These are phyloP conservation scores for Ranitomeya variabilis DNA, from an alignment of 2,113 vertebrate species.

Conservation along the genomic window DNA sequence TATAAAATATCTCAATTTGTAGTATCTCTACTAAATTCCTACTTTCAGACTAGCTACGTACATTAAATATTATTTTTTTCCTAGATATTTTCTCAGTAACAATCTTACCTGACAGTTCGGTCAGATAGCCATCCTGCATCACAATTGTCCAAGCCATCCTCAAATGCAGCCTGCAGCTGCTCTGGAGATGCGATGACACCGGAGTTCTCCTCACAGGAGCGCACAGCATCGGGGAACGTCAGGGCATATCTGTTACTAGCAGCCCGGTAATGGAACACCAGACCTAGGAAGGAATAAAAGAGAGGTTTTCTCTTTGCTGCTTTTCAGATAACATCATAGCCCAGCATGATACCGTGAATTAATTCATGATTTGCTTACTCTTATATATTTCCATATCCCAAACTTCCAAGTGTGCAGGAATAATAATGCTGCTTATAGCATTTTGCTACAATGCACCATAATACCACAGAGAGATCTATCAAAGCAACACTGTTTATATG, in stretches of 20 bases:
- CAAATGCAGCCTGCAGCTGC: conserved; percentile 90
- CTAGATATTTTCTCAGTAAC: background rate
- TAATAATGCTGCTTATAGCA: conserved; percentile 6
- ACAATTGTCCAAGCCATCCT: conserved; percentile 95
- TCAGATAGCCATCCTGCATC: conserved; percentile 95
- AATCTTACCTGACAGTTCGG: conserved; percentile 84
- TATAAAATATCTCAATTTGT: too few species aligned
- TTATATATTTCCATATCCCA: background rate
- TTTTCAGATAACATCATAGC: background rate
- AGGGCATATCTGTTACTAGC: conserved; percentile 85
- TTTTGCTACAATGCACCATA: background rate
- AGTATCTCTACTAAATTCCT: too few species aligned
- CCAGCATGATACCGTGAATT: background rate
- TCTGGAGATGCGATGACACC: conserved; percentile 80
- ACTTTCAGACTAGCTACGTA: too few species aligned
- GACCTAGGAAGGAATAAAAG: conserved; percentile 71
- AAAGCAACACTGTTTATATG: conserved; percentile 1
- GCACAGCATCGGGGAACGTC: conserved; percentile 80
- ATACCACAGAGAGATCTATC: background rate
- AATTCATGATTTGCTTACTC: background rate
- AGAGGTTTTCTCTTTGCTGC: background rate
- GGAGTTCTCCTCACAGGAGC: conserved; percentile 84
- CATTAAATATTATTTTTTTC: background rate
- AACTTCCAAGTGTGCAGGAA: conserved; percentile 6
- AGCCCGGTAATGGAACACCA: conserved; percentile 93